phyloP scores from a whole-genome alignment of 2,797 vertebrate species.

The Gymnopithys bicolor region DNA sequence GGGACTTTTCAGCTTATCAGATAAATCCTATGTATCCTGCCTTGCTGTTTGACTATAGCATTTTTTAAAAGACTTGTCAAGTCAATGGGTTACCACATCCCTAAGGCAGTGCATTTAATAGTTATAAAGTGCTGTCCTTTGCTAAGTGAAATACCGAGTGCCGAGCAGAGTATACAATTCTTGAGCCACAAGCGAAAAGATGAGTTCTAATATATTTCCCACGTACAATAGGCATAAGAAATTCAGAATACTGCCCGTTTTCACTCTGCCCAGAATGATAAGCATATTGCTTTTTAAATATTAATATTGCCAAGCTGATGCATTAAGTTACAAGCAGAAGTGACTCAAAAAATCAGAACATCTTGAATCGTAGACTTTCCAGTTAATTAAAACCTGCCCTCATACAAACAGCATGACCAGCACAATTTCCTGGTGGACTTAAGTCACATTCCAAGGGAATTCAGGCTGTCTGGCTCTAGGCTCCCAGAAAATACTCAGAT shows the following conservation, averaged over 20 bases:
- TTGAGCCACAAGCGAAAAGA: conserved; percentile 51
- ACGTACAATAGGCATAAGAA: conserved; percentile 13
- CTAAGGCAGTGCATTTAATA: conserved; percentile 56
- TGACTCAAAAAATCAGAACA: conserved; percentile 9
- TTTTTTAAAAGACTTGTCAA: conserved; percentile 70
- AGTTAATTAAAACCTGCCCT: not conserved
- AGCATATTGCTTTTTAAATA: conserved; percentile 48
- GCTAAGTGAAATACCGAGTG: conserved; percentile 63
- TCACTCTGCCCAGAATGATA: not conserved
- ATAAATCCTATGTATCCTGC: conserved; percentile 48
- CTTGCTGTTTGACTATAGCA: conserved; percentile 50
- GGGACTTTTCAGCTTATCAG: conserved; percentile 38
- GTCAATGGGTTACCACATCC: conserved; percentile 67
- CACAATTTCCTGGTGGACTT: not conserved
- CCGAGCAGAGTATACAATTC: conserved; percentile 45
- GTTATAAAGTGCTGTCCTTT: conserved; percentile 71
- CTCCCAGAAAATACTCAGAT: not conserved
- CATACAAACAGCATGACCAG: not conserved
- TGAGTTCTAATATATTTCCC: conserved; percentile 52
- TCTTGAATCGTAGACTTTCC: not conserved
- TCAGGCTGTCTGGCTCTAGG: not conserved
- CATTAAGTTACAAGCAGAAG: conserved; percentile 3
- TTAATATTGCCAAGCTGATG: conserved; percentile 33
- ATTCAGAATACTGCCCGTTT: not conserved
- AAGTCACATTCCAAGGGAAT: not conserved